Base-by-base conservation (phyloP, 2,113 vertebrate species). In the Myotis brandtii region DNA sequence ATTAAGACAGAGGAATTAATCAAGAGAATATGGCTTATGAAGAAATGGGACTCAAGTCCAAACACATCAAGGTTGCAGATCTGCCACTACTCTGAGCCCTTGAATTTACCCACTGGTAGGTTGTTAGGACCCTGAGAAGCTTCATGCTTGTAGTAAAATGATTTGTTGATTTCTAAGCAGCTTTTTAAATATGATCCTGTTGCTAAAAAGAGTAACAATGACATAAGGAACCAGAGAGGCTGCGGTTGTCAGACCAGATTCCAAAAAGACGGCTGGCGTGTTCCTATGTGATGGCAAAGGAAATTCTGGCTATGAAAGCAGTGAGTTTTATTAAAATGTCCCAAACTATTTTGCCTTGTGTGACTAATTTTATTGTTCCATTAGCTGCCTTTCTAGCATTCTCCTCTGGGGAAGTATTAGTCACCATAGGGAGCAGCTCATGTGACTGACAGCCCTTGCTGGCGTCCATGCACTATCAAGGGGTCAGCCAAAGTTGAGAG, bases 321-420 rank as follows among this genome's bases (percentile, higher is more conserved):
- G 27, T 54, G 56, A 59, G 4, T 59, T 93, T 80, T 50, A 30
- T 67, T 66, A 64, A 93, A 91, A 84, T 18, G n/a, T 70, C 37
- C 37, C 37, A 64, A 89, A 64, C 37, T 21, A n/a, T 46, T 30
- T 25, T 82, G 32, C 9, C 48, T 79, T 18, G 21, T 83, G 48
- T 77, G 54, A 91, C 64, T 79, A 40, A 93, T 79, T 87, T 16
- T 64, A 79, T 59, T 66, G 46, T 86, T 62, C 17, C 50, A 76
- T 89, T 81, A 89, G 48, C 77, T 46, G 27, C 77, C 21, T 59
- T 20, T 30, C 50, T 48, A 69, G 64, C 54, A 73, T 18, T 67
- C 21, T 48, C 40, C 54, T 73, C 48, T 93, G 64, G 34, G 93
- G 40, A 73, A 77, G 50, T 17, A 11, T 92, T 18, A 56, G 50